Conservation (phyloP, 2,113 vertebrate species). For the Anarhynchus alexandrinus region DNA sequence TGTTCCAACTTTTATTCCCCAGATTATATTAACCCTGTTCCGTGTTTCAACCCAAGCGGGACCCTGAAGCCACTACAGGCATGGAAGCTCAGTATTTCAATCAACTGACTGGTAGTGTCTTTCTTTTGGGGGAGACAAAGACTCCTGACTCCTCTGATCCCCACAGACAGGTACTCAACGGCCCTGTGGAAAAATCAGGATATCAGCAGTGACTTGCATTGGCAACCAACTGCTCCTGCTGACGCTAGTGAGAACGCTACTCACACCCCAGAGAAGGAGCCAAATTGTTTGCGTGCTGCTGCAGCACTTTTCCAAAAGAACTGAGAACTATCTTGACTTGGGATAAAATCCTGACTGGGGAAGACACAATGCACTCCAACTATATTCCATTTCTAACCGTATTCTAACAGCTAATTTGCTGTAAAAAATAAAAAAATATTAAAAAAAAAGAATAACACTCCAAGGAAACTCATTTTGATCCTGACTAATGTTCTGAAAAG, state of each 20-base stretch:
- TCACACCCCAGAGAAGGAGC: background rate
- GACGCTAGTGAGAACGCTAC: background rate
- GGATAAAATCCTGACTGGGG: background rate
- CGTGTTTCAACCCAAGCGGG: background rate
- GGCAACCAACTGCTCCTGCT: background rate
- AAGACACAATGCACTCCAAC: background rate
- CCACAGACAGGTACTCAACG: background rate
- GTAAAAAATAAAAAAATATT: background rate
- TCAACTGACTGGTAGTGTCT: background rate
- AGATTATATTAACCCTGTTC: background rate
- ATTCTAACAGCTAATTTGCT: background rate
- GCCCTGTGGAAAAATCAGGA: background rate
- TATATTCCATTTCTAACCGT: background rate
- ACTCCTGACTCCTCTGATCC: background rate
- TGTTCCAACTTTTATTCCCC: background rate
- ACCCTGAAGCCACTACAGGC: background rate
- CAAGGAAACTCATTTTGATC: background rate
- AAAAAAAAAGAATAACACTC: background rate
- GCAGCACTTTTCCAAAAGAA: background rate
- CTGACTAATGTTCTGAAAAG: background rate
- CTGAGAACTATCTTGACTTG: background rate
- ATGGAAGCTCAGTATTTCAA: background rate
- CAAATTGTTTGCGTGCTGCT: background rate
- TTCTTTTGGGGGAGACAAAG: background rate
- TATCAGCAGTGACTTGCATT: background rate